Base-by-base conservation (phyloP, 2,888 invertebrate genomes). In the Chironomus riparius region DNA sequence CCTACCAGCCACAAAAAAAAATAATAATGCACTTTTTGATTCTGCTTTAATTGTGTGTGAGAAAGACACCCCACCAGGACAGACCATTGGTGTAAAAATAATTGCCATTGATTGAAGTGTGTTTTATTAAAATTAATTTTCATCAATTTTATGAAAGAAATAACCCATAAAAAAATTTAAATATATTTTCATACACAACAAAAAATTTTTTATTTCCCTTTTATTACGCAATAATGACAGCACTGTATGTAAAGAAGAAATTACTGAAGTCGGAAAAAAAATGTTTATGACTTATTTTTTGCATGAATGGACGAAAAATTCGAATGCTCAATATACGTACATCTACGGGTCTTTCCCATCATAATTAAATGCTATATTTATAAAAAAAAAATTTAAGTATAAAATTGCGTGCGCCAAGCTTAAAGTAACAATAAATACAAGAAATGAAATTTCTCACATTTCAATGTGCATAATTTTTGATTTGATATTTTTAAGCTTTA, bases 231-330 rank as follows among this genome's bases (percentile, higher is more conserved):
- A 65, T 65, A 24, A 65, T 13, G n/a, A 56, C 18, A 56, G 7
- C 6, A 15, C 3, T 1, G 18, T 56, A 15, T 56, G 56, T 56
- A 56, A 56, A 15, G 56, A 15, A 56, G 56, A 38, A 38, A 38
- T 38, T 38, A 38, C 38, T 12, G n/a, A 56, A 65, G 65, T 65
- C 65, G 65, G 65, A 65, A 65, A 56, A n/a, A 12, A 22, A 65
- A 21, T 21, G 65, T 65, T 65, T 65, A 65, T 65, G 65, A 65
- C 65, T 65, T 65, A 65, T 65, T 65, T 65, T 65, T 65, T 24
- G 65, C 65, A 65, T 65, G 65, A 65, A 10, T 65, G 65, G 65
- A 65, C 65, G 7, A 15, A 38, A 38, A 38, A 38, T 15, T 18
- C n/a, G 6, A 56, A 56, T 18, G 56, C 56, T 56, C 56, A 56